Evolutionary conservation across 2,888 invertebrate species (phyloP).

Genomic region (Agrotis clavis): DNA sequence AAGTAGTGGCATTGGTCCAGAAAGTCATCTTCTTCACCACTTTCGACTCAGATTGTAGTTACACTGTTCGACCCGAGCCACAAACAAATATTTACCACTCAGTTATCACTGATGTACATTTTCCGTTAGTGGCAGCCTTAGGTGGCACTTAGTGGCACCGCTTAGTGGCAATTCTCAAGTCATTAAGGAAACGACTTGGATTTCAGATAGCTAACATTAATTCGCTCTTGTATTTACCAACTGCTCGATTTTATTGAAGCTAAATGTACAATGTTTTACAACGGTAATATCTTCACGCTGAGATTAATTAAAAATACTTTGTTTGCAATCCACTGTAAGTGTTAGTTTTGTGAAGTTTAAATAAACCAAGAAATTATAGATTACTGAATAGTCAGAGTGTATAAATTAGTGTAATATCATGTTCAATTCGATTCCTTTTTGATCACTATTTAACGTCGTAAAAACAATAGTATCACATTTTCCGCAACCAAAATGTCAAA

Average conservation of each 20-base stretch:
- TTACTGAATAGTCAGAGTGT: no score
- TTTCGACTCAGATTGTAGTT: not conserved
- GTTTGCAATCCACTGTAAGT: not conserved
- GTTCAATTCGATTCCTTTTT: no score
- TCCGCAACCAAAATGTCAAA: not conserved
- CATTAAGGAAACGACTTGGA: slow-evolving; percentile 60
- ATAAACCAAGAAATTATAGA: no score
- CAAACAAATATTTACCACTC: slow-evolving; percentile 5
- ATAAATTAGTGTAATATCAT: no score
- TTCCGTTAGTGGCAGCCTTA: slow-evolving; percentile 43
- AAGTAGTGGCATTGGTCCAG: not conserved
- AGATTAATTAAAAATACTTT: not conserved
- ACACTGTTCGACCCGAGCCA: not conserved
- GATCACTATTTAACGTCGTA: no score
- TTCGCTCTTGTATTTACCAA: slow-evolving; percentile 41
- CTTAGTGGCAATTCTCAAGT: slow-evolving; percentile 58
- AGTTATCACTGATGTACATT: slow-evolving; percentile 39
- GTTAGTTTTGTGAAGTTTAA: slow-evolving; percentile 2
- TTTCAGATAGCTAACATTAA: slow-evolving; percentile 52
- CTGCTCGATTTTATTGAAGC: slow-evolving; percentile 30
- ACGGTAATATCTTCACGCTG: not conserved
- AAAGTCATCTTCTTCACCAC: not conserved
- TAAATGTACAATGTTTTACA: slow-evolving; percentile 14
- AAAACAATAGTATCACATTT: not conserved
- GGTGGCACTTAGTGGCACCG: slow-evolving; percentile 54